Evolutionary conservation across 2,113 vertebrate genomes (phyloP).

Genomic region (Ptyas mucosa): DNA sequence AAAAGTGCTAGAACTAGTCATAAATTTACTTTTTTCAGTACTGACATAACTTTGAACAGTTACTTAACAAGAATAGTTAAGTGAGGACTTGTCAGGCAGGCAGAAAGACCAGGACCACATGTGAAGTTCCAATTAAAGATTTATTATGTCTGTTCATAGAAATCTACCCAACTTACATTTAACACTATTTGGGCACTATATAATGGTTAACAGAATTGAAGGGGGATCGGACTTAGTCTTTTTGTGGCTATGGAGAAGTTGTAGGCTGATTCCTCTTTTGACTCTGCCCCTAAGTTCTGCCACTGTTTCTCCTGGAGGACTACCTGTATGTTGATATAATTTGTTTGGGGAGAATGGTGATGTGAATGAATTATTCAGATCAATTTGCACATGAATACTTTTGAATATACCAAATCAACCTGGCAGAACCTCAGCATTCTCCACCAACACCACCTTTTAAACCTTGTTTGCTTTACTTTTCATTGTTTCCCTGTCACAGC

Average conservation of each 20-base stretch:
- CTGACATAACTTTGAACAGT: neutral
- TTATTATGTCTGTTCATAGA: no score
- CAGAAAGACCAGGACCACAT: no score
- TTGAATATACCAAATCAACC: neutral
- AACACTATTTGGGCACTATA: no score
- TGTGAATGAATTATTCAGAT: neutral
- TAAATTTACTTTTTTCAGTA: neutral
- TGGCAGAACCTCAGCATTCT: neutral
- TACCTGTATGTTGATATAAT: neutral
- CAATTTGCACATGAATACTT: no score
- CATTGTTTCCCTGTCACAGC: conserved; percentile 53
- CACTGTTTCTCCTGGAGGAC: neutral
- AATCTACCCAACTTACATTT: no score
- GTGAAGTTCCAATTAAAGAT: no score
- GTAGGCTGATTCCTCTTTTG: neutral
- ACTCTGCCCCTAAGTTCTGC: neutral
- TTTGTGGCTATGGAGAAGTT: neutral
- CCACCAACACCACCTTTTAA: conserved; percentile 15
- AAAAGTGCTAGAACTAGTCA: neutral
- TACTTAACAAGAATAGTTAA: neutral
- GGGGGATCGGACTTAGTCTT: neutral
- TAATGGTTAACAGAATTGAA: neutral
- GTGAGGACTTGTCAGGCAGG: neutral
- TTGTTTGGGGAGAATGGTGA: neutral
- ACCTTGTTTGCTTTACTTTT: conserved; percentile 24